Percentiles rank a stretch among this genome's conserved stretches.
Conservation (phyloP, 2,888 invertebrate species). For the Plutella xylostella region DNA sequence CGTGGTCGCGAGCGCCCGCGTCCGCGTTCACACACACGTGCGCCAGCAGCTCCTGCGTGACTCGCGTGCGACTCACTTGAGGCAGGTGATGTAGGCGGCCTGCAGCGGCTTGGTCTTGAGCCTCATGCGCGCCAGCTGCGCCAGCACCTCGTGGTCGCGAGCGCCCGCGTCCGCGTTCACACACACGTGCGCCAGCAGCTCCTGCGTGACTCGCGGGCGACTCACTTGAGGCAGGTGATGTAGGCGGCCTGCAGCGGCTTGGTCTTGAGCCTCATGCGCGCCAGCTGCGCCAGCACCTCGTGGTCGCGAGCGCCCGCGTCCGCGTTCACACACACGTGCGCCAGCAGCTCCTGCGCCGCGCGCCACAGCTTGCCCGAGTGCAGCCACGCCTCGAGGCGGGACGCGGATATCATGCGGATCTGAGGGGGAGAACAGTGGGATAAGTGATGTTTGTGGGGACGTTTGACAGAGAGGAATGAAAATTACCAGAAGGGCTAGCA, state of each 20-base stretch:
- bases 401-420: constrained; percentile 82
- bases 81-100: constrained; percentile 87
- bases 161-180: constrained; percentile 81
- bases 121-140: constrained; percentile 88
- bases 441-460: no score
- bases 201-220: constrained; percentile 92
- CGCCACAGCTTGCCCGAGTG: constrained; percentile 96
- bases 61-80: constrained; percentile 72
- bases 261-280: not conserved
- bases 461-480: no score
- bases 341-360: constrained; percentile 90
- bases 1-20: constrained; percentile 80
- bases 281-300: constrained; percentile 57
- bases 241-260: constrained; percentile 73
- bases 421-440: no score
- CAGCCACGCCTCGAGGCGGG: constrained; percentile 91
- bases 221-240: constrained; percentile 92
- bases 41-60: constrained; percentile 91
- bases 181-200: constrained; percentile 90
- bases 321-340: constrained; percentile 92
- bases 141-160: constrained; percentile 81
- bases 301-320: constrained; percentile 73
- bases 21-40: constrained; percentile 90
- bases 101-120: constrained; percentile 56
- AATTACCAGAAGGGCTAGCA: no score